Conservation (phyloP, 2,888 invertebrate species). For the Monochamus alternatus region DNA sequence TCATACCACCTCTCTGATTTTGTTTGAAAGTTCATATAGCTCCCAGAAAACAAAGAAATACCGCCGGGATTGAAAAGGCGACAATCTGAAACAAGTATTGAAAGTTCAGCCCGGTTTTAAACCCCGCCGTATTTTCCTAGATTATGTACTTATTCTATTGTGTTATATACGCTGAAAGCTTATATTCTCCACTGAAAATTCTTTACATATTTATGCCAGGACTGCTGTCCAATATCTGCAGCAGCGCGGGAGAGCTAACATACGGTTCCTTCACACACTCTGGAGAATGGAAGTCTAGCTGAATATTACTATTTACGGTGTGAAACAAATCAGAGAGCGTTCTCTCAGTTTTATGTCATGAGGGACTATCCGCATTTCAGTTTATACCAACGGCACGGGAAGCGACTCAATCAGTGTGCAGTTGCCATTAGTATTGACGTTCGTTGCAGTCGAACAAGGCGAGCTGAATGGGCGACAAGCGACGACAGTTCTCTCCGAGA, state of each 20-base stretch:
- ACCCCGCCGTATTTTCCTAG: conserved; percentile 10
- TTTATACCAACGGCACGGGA: neutral
- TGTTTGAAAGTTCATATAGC: neutral
- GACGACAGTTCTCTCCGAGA: too few species aligned
- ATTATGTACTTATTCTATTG: conserved; percentile 19
- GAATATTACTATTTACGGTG: conserved; percentile 17
- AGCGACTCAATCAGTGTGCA: neutral
- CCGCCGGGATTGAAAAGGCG: conserved; percentile 4
- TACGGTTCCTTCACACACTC: conserved; percentile 11
- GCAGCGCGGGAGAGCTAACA: neutral
- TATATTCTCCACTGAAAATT: conserved; percentile 15
- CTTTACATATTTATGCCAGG: conserved; percentile 24
- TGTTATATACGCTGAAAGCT: conserved; percentile 22
- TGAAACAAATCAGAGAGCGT: conserved; percentile 18
- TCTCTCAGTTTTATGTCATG: neutral
- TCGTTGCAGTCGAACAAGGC: neutral
- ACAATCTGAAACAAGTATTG: conserved; percentile 20
- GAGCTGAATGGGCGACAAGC: too few species aligned
- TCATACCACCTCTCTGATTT: neutral
- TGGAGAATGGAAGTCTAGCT: neutral
- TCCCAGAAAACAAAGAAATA: neutral
- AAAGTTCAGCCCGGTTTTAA: conserved; percentile 5
- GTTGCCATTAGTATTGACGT: neutral
- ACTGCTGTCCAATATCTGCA: conserved; percentile 9
- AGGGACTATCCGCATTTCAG: neutral